Base-by-base conservation (phyloP, 2,888 invertebrate genomes). In the Lycaena phlaeas region DNA sequence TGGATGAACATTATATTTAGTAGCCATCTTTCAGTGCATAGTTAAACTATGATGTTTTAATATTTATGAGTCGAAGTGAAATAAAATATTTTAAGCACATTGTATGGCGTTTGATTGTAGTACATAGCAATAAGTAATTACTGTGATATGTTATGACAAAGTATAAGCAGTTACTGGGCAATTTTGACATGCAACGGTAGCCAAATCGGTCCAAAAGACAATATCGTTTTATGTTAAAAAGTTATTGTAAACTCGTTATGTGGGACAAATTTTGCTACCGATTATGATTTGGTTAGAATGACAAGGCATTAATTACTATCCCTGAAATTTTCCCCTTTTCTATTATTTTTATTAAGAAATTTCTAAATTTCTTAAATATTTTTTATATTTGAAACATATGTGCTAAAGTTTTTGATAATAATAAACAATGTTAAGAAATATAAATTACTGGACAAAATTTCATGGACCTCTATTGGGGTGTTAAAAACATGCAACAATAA, bases 181-280 rank as follows among this genome's bases (percentile, higher is more conserved):
- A 59, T 59, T 59, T 50, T 34, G 46, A 49, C 72, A 71, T 74
- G 72, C 75, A 40, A 29, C 31, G 78, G 82, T 77, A 82, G 82
- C 78, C 66, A 68, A 77, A 78, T 75, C 64, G 54, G 68, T 72
- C 78, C 82, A 81, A 82, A 79, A 81, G 78, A 75, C 79, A 64
- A 67, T 75, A 79, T 72, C n/a, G n/a, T 59, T 38, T 40, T 27
- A 36, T 54, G 45, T 54, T 52, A 18, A 27, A 27, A 39, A 36
- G 1, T 27, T n/a, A 31, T 10, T 41, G 22, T 26, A 31, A 38
- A 45, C 9, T 31, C 29, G 36, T 31, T 15, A 17, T 29, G 30
- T 42, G 59, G 62, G 68, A 60, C 54, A 61, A 72, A 75, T 75
- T 74, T 68, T 57, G 77, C 79, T 78, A 81, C 81, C 77, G 73